Evolutionary conservation across 2,113 vertebrate genomes (phyloP).

Genomic region (Engraulis encrasicolus): DNA sequence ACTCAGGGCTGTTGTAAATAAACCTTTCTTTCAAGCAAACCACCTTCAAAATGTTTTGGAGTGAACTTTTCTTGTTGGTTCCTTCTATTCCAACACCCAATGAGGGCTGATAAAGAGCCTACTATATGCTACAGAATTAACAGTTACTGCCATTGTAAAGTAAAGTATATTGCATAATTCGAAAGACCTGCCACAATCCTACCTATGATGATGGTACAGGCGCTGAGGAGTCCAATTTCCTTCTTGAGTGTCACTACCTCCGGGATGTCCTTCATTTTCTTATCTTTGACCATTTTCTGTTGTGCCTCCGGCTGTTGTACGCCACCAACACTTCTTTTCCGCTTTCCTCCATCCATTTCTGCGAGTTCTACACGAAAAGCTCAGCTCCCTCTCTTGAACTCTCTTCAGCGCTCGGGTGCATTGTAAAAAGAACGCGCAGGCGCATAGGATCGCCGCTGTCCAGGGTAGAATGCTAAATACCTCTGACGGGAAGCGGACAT

Average conservation of each 20-base stretch:
- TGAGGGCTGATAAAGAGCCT: background rate
- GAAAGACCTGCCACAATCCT: conserved; percentile 49
- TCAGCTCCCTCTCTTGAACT: conserved; percentile 63
- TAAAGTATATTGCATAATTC: background rate
- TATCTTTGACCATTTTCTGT: conserved; percentile 49
- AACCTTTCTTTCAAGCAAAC: background rate
- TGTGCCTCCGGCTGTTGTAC: conserved; percentile 50
- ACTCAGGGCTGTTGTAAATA: background rate
- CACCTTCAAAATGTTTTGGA: background rate
- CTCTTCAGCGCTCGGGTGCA: conserved; percentile 66
- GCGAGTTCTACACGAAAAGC: conserved; percentile 55
- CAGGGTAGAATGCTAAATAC: conserved; percentile 77
- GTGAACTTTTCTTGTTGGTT: background rate
- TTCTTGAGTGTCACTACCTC: conserved; percentile 85
- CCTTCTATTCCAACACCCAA: background rate
- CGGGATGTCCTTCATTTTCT: conserved; percentile 55
- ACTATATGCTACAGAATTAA: background rate
- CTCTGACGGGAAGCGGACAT: conserved; percentile 32
- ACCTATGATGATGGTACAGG: conserved; percentile 90
- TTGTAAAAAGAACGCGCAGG: conserved; percentile 74
- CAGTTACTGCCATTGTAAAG: too few relatives aligned
- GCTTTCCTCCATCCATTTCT: conserved; percentile 76
- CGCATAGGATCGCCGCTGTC: conserved; percentile 70
- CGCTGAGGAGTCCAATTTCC: conserved; percentile 86
- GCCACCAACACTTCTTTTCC: conserved; percentile 58